A percentile compares a stretch with the other conserved stretches of the same genome.
These are phyloP conservation scores for Pionites leucogaster DNA, from an alignment of 2,113 vertebrate species.

Conservation along the genomic window DNA sequence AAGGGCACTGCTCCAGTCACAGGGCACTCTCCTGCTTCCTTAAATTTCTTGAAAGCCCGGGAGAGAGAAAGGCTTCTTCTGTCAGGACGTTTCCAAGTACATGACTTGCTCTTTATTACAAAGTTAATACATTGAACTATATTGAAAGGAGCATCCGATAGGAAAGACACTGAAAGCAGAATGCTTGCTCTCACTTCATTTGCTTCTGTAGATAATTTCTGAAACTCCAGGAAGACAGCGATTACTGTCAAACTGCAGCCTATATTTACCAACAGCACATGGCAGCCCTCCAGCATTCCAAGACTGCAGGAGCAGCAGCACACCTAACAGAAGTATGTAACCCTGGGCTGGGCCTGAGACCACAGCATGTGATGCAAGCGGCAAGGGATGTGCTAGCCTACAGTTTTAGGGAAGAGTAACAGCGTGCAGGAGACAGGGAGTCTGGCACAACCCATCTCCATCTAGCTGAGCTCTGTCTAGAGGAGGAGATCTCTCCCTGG, in stretches of 20 bases:
- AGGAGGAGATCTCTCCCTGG: not conserved
- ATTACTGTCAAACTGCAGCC: conserved; percentile 22
- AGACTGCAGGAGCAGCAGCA: conserved; percentile 72
- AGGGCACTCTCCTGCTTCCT: not conserved
- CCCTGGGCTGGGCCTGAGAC: conserved; percentile 62
- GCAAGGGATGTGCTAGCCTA: not conserved
- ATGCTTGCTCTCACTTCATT: not conserved
- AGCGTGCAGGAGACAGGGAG: not conserved
- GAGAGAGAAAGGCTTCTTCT: not conserved
- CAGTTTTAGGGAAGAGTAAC: not conserved
- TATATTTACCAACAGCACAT: conserved; percentile 61
- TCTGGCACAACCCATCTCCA: not conserved
- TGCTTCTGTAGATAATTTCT: not conserved
- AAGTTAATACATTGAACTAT: not conserved
- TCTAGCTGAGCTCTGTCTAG: not conserved
- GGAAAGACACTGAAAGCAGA: not conserved
- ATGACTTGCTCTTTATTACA: not conserved
- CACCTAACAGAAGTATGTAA: conserved; percentile 83
- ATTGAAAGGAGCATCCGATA: not conserved
- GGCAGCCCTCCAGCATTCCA: conserved; percentile 70
- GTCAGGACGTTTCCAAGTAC: not conserved
- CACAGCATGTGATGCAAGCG: conserved; percentile 1
- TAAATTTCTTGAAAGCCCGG: not conserved
- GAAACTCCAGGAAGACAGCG: conserved; percentile 35
- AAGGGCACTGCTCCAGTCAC: not conserved